A percentile compares a stretch with the other conserved stretches of the same genome.
These are phyloP conservation scores for Microctonus brassicae DNA, from an alignment of 2,888 invertebrate genomes.

Conservation along the genomic window DNA sequence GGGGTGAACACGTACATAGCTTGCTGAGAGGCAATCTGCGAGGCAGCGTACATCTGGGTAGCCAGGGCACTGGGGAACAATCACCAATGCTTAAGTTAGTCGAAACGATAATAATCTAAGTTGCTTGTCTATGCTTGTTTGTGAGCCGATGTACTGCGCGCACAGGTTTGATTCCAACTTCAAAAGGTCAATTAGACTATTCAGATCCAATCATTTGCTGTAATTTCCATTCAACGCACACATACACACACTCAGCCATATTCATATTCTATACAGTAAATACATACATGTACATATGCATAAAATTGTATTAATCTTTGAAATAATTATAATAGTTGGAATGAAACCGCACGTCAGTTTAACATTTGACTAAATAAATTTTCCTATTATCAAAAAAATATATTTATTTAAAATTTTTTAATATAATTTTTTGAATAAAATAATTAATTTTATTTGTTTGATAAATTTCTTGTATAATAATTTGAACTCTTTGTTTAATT, in stretches of 20 bases:
- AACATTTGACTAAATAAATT: neutral
- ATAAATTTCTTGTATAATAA: too few species aligned
- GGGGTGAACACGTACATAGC: slow-evolving; percentile 84
- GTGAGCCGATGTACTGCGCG: slow-evolving; percentile 24
- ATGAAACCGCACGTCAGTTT: neutral
- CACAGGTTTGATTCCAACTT: slow-evolving; percentile 26
- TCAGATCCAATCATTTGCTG: slow-evolving; percentile 19
- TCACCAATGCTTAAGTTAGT: slow-evolving; percentile 70
- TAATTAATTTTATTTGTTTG: too few species aligned
- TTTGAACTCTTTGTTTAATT: neutral
- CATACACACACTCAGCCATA: neutral
- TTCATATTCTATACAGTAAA: neutral
- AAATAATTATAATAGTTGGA: slow-evolving; percentile 1
- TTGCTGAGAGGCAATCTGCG: slow-evolving; percentile 92
- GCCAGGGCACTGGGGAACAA: slow-evolving; percentile 92
- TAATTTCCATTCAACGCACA: slow-evolving; percentile 11
- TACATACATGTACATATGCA: neutral
- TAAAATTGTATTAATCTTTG: neutral
- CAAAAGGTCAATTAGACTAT: slow-evolving; percentile 17
- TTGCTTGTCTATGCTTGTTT: slow-evolving; percentile 36
- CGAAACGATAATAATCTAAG: slow-evolving; percentile 61
- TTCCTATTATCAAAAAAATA: neutral
- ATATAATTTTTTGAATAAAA: neutral
- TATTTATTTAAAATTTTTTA: neutral
- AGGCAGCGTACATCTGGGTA: slow-evolving; percentile 95